Evolutionary conservation across 92 coral and sea anemone species (phyloP).

Genomic region (Actinernus sp.): DNA sequence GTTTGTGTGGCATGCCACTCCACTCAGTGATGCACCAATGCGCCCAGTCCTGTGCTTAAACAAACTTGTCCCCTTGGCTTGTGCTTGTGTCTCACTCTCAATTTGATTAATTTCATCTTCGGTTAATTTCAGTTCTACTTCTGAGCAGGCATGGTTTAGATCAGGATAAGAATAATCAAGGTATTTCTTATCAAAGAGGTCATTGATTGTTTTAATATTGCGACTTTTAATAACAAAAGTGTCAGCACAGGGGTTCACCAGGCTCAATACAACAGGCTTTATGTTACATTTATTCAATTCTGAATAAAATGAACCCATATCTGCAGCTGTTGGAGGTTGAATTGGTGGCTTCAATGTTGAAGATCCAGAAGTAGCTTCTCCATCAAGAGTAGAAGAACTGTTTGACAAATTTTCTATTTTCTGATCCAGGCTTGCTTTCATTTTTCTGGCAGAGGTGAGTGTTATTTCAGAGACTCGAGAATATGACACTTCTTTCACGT

Average conservation of each 20-base stretch:
- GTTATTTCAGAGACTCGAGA: constrained; percentile 27
- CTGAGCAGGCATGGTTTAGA: constrained; percentile 44
- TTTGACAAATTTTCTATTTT: too few relatives aligned
- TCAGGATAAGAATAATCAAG: constrained; percentile 54
- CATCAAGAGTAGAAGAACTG: too few relatives aligned
- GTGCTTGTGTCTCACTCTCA: too few relatives aligned
- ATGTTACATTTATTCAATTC: too few relatives aligned
- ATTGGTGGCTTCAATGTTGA: neutral
- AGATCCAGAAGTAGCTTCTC: neutral
- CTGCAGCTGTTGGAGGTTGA: neutral
- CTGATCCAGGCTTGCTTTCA: constrained; percentile 29
- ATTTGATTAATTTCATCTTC: too few relatives aligned
- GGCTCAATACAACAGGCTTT: too few relatives aligned
- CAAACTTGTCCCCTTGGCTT: constrained; percentile 56
- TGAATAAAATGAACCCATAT: neutral
- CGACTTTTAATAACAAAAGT: constrained; percentile 60
- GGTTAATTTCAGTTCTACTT: constrained; percentile 39
- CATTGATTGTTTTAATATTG: constrained; percentile 42
- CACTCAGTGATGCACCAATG: constrained; percentile 69
- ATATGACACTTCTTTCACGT: constrained; percentile 45
- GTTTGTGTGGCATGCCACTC: constrained; percentile 66
- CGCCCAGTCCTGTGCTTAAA: constrained; percentile 74
- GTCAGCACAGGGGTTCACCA: constrained; percentile 68
- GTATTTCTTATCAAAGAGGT: constrained; percentile 56
- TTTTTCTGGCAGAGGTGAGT: constrained; percentile 47